A percentile compares a stretch with the other conserved stretches of the same genome.
These are phyloP conservation scores for Gibbula magus DNA, from an alignment of 2,888 invertebrate genomes.

Conservation along the genomic window DNA sequence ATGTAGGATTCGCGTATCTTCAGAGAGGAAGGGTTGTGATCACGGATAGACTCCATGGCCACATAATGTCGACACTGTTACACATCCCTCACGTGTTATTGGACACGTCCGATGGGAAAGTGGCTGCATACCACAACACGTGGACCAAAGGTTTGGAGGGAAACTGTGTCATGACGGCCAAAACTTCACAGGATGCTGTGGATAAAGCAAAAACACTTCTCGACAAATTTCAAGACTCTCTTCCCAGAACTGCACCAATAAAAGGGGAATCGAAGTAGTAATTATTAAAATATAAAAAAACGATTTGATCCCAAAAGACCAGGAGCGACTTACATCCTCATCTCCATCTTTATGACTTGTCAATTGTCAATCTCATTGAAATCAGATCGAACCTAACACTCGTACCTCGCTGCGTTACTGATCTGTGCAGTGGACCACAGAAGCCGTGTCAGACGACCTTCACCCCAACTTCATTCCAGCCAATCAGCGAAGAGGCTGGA, in stretches of 20 bases:
- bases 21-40: slow-evolving; percentile 42
- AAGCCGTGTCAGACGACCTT: no score
- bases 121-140: slow-evolving; percentile 24
- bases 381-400: no score
- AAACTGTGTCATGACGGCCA: neutral
- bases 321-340: no score
- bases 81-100: slow-evolving; percentile 37
- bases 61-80: slow-evolving; percentile 32
- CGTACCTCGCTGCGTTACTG: no score
- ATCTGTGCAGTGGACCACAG: no score
- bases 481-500: no score
- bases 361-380: no score
- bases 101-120: slow-evolving; percentile 32
- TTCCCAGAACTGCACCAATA: neutral
- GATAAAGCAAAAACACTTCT: neutral
- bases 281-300: no score
- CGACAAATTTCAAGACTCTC: neutral
- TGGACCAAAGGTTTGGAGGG: slow-evolving; percentile 33
- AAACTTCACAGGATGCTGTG: neutral
- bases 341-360: no score
- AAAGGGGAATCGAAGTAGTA: neutral
- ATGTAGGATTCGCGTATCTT: slow-evolving; percentile 39
- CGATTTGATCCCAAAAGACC: no score
- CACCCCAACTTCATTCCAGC: no score
- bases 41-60: slow-evolving; percentile 39